Evolutionary conservation across 1,140 invertebrate species (phyloP), one percentile per base, ranked within the genome.

Genomic region (Drosophila watanabei): DNA sequence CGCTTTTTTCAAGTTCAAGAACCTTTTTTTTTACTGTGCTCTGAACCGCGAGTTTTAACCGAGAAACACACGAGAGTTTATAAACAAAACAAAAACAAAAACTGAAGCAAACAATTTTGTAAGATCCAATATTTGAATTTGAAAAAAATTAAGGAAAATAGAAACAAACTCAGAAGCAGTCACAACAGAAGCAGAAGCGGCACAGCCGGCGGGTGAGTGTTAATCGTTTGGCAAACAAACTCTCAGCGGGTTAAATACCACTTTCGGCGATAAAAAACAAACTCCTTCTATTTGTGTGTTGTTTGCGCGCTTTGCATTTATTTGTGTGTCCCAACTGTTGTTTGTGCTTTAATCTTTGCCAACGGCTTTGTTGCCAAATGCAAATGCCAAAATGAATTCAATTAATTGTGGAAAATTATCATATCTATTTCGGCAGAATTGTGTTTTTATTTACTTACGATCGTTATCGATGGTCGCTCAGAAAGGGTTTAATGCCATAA

Each of bases 201-300:
- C 59, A 45, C 39, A 66, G 43, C 63, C 58, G 58, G 58, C 63
- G 59, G 63, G 63, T 66, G 39, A 66, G 63, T 66, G 63, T 66
- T 66, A 66, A 66, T 66, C 61, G 63, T 41, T 66, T 62, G 43
- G 61, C 63, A 63, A 66, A 66, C 63, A 66, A 63, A 63, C 63
- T 63, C 32, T 62, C 37, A 62, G 20, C 30, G 58, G 37, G 63
- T 45, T 65, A 65, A 65, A 65, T 65, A 41, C 63, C 57, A 45
- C 28, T 62, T 41, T 41, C 9, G 33, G 62, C 13, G 63, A 45
- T 66, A 62, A 64, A 39, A 56, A 58, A 13, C 24, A 32, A 20
- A 56, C 58, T 66, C 33, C 58, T 9, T 20, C 16, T 66, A 66
- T 33, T 45, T 45, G 63, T 35, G 63, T 18, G 58, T 16, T 63